These are phyloP conservation scores for Brachirus orientalis DNA, from an alignment of 2,113 vertebrate species.

Conservation along the genomic window DNA sequence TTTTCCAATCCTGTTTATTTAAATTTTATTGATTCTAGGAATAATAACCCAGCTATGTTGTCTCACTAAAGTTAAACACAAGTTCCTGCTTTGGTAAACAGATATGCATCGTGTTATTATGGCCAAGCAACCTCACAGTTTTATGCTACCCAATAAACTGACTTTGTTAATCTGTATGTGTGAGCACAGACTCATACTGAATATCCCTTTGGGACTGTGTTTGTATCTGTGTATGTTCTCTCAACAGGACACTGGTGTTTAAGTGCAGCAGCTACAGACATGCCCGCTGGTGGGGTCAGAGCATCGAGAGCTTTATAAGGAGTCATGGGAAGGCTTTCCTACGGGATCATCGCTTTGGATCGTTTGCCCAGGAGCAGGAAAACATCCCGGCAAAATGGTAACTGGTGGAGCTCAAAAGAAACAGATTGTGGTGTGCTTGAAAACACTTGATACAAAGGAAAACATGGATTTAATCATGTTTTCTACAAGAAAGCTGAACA, in stretches of 20 bases:
- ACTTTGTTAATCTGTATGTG: no score
- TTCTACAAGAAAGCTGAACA: not conserved
- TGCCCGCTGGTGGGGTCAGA: slow-evolving; percentile 96
- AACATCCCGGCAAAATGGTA: slow-evolving; percentile 92
- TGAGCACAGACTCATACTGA: no score
- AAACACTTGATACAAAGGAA: not conserved
- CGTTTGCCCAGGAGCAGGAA: slow-evolving; percentile 89
- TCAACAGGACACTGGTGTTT: slow-evolving; percentile 89
- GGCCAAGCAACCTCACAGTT: no score
- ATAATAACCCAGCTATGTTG: no score
- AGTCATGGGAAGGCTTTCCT: slow-evolving; percentile 89
- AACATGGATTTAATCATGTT: not conserved
- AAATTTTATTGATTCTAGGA: no score
- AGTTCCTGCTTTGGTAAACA: no score
- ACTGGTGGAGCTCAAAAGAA: slow-evolving; percentile 3
- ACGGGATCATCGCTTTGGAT: slow-evolving; percentile 91
- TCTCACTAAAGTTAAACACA: no score
- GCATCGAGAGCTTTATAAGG: slow-evolving; percentile 90
- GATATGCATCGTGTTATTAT: no score
- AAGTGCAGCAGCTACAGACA: slow-evolving; percentile 97
- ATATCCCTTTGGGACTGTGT: not conserved
- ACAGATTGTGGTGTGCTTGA: no score
- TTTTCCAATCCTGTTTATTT: no score
- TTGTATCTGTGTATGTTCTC: not conserved
- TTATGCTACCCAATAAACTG: no score